Evolutionary conservation across 53 echinoderm and acorn worm genomes (phyloP).

Genomic region (Holothuria scabra): DNA sequence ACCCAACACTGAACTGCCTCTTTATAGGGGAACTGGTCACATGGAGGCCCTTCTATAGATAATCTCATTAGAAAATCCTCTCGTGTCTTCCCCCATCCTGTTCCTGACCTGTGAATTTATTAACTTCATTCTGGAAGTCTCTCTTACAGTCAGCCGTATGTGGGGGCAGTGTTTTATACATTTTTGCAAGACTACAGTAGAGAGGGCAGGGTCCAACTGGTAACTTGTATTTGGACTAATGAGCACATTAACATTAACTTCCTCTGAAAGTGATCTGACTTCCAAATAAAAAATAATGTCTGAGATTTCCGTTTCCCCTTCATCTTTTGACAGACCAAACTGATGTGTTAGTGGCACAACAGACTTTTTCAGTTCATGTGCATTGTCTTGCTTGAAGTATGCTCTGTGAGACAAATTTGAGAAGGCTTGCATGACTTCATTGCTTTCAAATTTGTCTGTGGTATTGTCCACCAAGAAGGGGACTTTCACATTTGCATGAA

Average conservation of each 20-base stretch:
- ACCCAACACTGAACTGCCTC: constrained; percentile 11
- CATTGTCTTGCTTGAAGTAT: too few species aligned
- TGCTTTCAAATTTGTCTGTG: neutral
- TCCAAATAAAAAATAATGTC: too few species aligned
- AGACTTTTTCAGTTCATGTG: too few species aligned
- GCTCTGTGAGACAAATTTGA: too few species aligned
- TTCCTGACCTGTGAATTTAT: constrained; percentile 1
- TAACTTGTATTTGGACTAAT: neutral
- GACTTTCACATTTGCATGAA: neutral
- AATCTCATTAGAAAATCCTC: constrained; percentile 9
- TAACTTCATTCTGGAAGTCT: constrained; percentile 6
- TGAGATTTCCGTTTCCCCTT: too few species aligned
- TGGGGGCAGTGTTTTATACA: neutral
- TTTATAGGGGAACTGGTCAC: neutral
- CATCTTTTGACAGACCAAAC: too few species aligned
- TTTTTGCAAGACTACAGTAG: neutral
- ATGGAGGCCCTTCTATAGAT: neutral
- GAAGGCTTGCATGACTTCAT: neutral
- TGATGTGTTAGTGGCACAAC: too few species aligned
- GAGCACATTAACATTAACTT: too few species aligned
- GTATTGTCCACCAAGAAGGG: constrained; percentile 14
- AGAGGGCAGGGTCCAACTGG: constrained; percentile 4
- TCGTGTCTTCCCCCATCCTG: constrained; percentile 28
- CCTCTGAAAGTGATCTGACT: too few species aligned
- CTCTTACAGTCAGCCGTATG: constrained; percentile 7